Conservation (phyloP, 2,797 vertebrate species). For the Dromococcyx pavoninus region DNA sequence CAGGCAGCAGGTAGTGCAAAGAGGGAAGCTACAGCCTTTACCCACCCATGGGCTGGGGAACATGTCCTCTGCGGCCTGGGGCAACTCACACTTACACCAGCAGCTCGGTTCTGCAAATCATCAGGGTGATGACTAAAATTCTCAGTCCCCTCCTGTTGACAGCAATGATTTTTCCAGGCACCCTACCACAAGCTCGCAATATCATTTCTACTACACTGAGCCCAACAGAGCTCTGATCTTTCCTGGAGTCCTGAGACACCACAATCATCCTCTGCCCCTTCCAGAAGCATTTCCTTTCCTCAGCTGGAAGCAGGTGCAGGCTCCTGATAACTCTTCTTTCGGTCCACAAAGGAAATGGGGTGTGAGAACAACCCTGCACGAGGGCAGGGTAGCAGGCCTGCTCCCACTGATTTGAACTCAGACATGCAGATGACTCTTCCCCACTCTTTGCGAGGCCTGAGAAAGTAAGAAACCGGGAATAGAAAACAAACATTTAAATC, state of each 20-base stretch:
- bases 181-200: neutral
- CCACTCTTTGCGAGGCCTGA: constrained; percentile 29
- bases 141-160: neutral
- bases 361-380: neutral
- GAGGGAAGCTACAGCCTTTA: neutral
- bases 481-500: constrained; percentile 25
- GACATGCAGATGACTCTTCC: neutral
- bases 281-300: constrained; percentile 32
- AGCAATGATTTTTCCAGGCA: constrained; percentile 41
- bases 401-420: neutral
- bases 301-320: constrained; percentile 48
- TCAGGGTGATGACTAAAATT: neutral
- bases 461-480: neutral
- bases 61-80: neutral
- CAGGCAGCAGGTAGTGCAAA: neutral
- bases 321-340: constrained; percentile 36
- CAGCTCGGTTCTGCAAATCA: neutral
- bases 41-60: neutral
- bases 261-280: neutral
- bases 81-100: neutral
- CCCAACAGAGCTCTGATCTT: neutral
- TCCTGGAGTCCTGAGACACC: neutral
- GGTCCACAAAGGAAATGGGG: constrained; percentile 31
- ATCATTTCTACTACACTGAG: neutral
- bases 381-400: neutral